Evolutionary conservation across 2,888 invertebrate species (phyloP).

Genomic region (Lepidocyrtoides sp.): DNA sequence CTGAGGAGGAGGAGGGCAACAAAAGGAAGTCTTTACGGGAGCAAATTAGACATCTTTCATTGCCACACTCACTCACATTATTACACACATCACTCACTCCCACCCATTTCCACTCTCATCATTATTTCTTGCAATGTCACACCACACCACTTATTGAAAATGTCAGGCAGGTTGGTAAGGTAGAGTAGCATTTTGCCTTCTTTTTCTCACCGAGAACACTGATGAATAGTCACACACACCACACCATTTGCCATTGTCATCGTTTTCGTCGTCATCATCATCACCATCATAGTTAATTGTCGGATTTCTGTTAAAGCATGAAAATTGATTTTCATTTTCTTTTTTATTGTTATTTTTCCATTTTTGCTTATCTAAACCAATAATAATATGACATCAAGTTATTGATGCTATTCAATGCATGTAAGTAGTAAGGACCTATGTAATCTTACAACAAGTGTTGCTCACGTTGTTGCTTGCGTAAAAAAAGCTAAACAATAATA

Average conservation of each 20-base stretch:
- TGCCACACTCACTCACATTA: constrained; percentile 33
- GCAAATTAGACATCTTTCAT: constrained; percentile 56
- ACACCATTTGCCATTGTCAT: background rate
- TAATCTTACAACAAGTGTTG: background rate
- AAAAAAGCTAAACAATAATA: background rate
- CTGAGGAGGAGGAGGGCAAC: constrained; percentile 36
- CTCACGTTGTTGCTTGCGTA: background rate
- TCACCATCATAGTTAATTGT: background rate
- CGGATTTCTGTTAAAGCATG: background rate
- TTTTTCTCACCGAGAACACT: constrained; percentile 38
- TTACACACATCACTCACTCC: constrained; percentile 30
- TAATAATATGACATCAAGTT: background rate
- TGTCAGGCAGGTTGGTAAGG: background rate
- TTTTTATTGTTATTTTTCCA: background rate
- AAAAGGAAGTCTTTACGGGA: constrained; percentile 56
- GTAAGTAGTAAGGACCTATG: background rate
- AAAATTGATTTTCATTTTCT: constrained; percentile 6
- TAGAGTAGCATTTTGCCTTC: constrained; percentile 14
- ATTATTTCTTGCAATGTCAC: background rate
- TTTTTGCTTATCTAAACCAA: constrained; percentile 36
- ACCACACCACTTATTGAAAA: background rate
- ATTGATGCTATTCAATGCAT: background rate
- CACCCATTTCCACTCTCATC: constrained; percentile 34
- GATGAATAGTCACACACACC: too few relatives aligned
- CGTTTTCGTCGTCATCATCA: background rate